Percentiles rank a stretch among this genome's conserved stretches.
These are phyloP conservation scores for Drosophila punjabiensis DNA, from an alignment of 1,140 invertebrate genomes.

Conservation along the genomic window DNA sequence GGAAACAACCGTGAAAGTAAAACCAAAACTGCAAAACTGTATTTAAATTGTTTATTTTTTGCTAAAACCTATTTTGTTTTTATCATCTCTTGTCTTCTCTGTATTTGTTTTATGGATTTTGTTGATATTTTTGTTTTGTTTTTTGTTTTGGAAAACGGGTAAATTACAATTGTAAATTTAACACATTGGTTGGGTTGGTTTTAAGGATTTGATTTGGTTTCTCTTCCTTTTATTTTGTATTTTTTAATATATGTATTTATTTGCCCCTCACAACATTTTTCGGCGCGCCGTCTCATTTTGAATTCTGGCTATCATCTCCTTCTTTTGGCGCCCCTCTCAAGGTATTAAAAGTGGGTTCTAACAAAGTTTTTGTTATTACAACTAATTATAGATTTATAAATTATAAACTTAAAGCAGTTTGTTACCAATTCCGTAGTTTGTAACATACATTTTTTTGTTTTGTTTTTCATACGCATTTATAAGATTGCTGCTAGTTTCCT, in stretches of 20 bases:
- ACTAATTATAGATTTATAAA: conserved; percentile 76
- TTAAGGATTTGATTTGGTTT: conserved; percentile 25
- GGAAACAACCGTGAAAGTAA: not conserved
- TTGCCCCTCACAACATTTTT: conserved; percentile 36
- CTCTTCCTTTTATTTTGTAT: conserved; percentile 11
- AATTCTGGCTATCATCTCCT: conserved; percentile 22
- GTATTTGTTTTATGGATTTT: conserved; percentile 6
- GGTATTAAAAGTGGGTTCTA: conserved; percentile 51
- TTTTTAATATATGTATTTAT: conserved; percentile 18
- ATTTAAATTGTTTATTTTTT: conserved; percentile 59
- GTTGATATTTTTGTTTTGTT: conserved; percentile 17
- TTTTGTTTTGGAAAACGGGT: conserved; percentile 27
- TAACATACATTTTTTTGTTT: conserved; percentile 26
- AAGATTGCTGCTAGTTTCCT: conserved; percentile 30
- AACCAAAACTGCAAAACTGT: not conserved
- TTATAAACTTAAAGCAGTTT: conserved; percentile 79
- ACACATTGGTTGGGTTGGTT: conserved; percentile 40
- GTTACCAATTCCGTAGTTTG: conserved; percentile 46
- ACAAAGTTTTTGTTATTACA: conserved; percentile 59
- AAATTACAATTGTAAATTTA: conserved; percentile 49
- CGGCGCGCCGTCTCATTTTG: conserved; percentile 13
- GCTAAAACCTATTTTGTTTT: conserved; percentile 61
- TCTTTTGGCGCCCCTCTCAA: conserved; percentile 16
- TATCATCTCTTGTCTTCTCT: conserved; percentile 45
- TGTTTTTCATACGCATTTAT: conserved; percentile 51